A percentile compares a stretch with the other conserved stretches of the same genome.
phyloP scores from a whole-genome alignment of 2,888 invertebrate genomes.

The Chloroclysta siterata region DNA sequence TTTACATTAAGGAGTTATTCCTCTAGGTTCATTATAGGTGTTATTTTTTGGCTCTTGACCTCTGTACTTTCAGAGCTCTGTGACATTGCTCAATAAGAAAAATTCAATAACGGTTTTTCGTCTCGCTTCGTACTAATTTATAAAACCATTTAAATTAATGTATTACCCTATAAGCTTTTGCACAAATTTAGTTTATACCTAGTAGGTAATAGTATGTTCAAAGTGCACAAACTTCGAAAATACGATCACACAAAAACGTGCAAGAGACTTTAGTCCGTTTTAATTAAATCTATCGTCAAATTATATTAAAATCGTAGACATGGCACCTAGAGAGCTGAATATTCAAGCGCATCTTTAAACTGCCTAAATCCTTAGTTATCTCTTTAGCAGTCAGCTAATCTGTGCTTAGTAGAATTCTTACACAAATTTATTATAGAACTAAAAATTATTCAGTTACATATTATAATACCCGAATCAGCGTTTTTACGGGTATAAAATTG shows the following conservation, averaged over 20 bases:
- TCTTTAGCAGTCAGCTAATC: slow-evolving; percentile 21
- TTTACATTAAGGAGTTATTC: slow-evolving; percentile 76
- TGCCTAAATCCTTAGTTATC: slow-evolving; percentile 26
- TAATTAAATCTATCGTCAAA: slow-evolving; percentile 5
- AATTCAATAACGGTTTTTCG: neutral
- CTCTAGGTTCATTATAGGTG: slow-evolving; percentile 42
- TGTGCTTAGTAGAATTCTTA: slow-evolving; percentile 23
- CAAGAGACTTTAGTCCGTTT: neutral
- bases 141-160: neutral
- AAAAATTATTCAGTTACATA: slow-evolving; percentile 38
- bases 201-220: too few species aligned
- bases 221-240: too few species aligned
- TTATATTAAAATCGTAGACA: slow-evolving; percentile 12
- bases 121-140: neutral
- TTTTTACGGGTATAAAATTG: slow-evolving; percentile 47
- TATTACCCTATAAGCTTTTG: too few species aligned
- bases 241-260: neutral
- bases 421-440: slow-evolving; percentile 33
- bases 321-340: slow-evolving; percentile 34
- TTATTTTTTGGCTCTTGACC: slow-evolving; percentile 10
- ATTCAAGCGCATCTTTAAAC: slow-evolving; percentile 15
- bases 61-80: neutral
- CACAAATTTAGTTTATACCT: too few species aligned
- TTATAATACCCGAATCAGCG: slow-evolving; percentile 45
- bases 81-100: too few species aligned